These are phyloP conservation scores for Xylota sylvarum DNA, from an alignment of 2,888 invertebrate species.

Conservation along the genomic window DNA sequence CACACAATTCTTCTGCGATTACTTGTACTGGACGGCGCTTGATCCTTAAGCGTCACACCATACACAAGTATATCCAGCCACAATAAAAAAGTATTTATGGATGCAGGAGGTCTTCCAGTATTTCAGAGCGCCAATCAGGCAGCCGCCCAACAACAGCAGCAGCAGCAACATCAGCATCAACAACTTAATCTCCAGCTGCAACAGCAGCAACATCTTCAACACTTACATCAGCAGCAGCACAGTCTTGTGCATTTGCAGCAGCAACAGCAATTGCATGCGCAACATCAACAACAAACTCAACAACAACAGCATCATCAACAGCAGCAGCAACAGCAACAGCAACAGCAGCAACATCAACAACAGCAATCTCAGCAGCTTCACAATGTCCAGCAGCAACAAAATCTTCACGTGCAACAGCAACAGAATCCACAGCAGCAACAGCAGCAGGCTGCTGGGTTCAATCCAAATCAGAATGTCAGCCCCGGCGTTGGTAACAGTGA, in stretches of 20 bases:
- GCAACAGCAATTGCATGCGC: slow-evolving; percentile 77
- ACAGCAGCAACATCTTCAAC: slow-evolving; percentile 87
- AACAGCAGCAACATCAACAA: slow-evolving; percentile 78
- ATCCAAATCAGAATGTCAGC: slow-evolving; percentile 72
- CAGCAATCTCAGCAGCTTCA: slow-evolving; percentile 81
- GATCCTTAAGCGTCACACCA: slow-evolving; percentile 68
- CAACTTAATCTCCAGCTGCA: slow-evolving; percentile 83
- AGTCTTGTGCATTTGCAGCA: slow-evolving; percentile 78
- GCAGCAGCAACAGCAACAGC: slow-evolving; percentile 79
- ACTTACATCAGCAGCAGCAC: slow-evolving; percentile 82
- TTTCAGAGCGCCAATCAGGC: slow-evolving; percentile 85
- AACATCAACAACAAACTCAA: slow-evolving; percentile 78
- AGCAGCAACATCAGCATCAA: slow-evolving; percentile 82
- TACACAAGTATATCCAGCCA: slow-evolving; percentile 80
- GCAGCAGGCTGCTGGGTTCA: slow-evolving; percentile 78
- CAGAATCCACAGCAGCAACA: slow-evolving; percentile 80
- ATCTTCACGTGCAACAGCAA: slow-evolving; percentile 81
- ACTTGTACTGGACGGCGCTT: slow-evolving; percentile 77
- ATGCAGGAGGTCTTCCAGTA: slow-evolving; percentile 85
- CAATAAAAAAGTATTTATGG: slow-evolving; percentile 84
- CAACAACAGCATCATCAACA: slow-evolving; percentile 80
- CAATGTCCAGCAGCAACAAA: slow-evolving; percentile 78
- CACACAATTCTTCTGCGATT: slow-evolving; percentile 48
- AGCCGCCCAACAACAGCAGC: slow-evolving; percentile 84
- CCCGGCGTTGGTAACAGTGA: slow-evolving; percentile 83